Evolutionary conservation across 2,113 vertebrate species (phyloP).

Genomic region (Hypocryptadius cinnamomeus): DNA sequence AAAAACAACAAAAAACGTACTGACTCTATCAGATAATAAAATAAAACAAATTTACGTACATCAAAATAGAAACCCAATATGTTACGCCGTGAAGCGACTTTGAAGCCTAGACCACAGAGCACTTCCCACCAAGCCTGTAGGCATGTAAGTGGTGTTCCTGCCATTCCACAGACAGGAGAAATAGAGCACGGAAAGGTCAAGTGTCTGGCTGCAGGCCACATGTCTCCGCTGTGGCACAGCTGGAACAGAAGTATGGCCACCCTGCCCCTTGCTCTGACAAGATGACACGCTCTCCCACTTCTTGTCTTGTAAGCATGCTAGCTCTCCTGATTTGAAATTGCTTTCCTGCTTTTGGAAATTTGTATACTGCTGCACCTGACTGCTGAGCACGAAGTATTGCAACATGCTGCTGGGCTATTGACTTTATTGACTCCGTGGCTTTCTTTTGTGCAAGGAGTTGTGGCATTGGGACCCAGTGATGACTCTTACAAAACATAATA

Average conservation of each 20-base stretch:
- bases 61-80: background rate
- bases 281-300: background rate
- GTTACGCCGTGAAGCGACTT: fast-evolving
- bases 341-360: background rate
- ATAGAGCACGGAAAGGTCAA: constrained; percentile 20
- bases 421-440: background rate
- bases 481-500: background rate
- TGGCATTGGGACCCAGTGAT: background rate
- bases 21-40: background rate
- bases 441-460: background rate
- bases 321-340: background rate
- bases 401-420: background rate
- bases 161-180: constrained; percentile 1
- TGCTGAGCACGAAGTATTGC: background rate
- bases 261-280: background rate
- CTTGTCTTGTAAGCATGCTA: background rate
- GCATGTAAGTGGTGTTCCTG: background rate
- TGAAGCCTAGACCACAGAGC: background rate
- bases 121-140: background rate
- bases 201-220: background rate
- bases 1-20: background rate
- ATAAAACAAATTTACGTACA: background rate
- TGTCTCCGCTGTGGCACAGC: background rate
- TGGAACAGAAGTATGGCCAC: background rate
- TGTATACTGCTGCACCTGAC: background rate